These are phyloP conservation scores for Sebastes steindachneri DNA, from an alignment of 2,797 vertebrate species.

Conservation along the genomic window DNA sequence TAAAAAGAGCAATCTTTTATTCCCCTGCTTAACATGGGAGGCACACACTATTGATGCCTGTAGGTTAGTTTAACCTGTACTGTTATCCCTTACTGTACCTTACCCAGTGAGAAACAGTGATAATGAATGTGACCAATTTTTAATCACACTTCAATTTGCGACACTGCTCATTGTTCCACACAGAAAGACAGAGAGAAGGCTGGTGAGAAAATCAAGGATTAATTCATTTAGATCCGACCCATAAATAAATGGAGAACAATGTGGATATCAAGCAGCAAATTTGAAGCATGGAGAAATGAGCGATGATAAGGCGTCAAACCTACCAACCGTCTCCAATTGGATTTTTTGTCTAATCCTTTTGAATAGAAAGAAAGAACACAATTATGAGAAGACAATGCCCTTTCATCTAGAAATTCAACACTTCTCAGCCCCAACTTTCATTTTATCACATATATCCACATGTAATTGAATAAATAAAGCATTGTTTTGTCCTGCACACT, in stretches of 20 bases:
- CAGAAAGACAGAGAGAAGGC: not conserved
- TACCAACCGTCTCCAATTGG: constrained; percentile 44
- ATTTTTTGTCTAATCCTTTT: constrained; percentile 51
- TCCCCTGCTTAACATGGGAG: not conserved
- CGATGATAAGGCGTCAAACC: constrained; percentile 41
- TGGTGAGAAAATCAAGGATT: constrained; percentile 12
- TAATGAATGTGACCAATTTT: not conserved
- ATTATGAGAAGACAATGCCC: constrained; percentile 47
- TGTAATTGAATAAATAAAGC: constrained; percentile 24
- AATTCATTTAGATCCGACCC: constrained; percentile 41
- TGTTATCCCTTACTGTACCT: not conserved
- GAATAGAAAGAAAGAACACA: constrained; percentile 41
- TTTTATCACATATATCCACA: not conserved
- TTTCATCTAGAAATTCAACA: constrained; percentile 48
- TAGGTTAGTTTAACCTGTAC: not conserved
- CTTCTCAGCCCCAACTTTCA: constrained; percentile 27
- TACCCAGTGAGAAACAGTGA: not conserved
- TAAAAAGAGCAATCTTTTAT: constrained; percentile 1
- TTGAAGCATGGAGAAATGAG: constrained; percentile 34
- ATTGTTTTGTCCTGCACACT: constrained; percentile 2
- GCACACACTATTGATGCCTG: not conserved
- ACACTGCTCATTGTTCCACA: constrained; percentile 5
- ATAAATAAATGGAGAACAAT: constrained; percentile 47
- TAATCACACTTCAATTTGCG: constrained; percentile 21
- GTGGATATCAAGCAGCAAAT: constrained; percentile 52